Conservation (phyloP, 2,888 invertebrate genomes). For the Pseudococcus viburni region DNA sequence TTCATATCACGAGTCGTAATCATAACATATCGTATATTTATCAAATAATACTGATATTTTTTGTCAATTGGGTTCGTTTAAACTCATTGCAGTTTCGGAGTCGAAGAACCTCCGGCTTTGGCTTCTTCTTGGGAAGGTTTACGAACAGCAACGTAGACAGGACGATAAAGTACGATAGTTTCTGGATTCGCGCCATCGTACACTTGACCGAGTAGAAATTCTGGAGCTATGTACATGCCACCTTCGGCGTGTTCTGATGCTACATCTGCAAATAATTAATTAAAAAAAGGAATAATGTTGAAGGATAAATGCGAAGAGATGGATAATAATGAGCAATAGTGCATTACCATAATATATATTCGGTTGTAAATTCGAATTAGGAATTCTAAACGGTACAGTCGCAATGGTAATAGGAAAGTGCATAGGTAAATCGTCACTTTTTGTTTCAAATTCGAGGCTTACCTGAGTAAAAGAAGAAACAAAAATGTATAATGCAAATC, state of each 20-base stretch:
- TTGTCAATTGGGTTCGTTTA: not conserved
- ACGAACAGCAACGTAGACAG: conserved; percentile 74
- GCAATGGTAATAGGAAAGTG: conserved; percentile 84
- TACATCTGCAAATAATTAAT: conserved; percentile 74
- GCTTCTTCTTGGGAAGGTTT: conserved; percentile 55
- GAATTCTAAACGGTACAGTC: conserved; percentile 81
- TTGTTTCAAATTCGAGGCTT: conserved; percentile 79
- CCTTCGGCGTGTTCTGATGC: conserved; percentile 83
- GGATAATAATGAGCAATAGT: conserved; percentile 68
- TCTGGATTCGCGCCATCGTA: conserved; percentile 80
- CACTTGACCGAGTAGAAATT: conserved; percentile 84
- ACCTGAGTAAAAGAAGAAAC: conserved; percentile 73
- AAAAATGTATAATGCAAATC: not conserved
- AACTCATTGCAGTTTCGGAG: conserved; percentile 47
- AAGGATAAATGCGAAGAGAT: not conserved
- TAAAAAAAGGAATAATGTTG: not conserved
- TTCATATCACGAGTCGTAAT: conserved; percentile 33
- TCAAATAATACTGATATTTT: conserved; percentile 44
- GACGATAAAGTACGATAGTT: conserved; percentile 78
- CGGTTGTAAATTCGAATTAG: conserved; percentile 77
- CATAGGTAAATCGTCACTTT: conserved; percentile 80
- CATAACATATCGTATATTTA: not conserved
- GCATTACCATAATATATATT: conserved; percentile 77
- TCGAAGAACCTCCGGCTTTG: conserved; percentile 46
- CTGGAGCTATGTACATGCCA: conserved; percentile 83